Base-by-base conservation (phyloP, 2,888 invertebrate genomes). In the Sinhomidia bicolor region DNA sequence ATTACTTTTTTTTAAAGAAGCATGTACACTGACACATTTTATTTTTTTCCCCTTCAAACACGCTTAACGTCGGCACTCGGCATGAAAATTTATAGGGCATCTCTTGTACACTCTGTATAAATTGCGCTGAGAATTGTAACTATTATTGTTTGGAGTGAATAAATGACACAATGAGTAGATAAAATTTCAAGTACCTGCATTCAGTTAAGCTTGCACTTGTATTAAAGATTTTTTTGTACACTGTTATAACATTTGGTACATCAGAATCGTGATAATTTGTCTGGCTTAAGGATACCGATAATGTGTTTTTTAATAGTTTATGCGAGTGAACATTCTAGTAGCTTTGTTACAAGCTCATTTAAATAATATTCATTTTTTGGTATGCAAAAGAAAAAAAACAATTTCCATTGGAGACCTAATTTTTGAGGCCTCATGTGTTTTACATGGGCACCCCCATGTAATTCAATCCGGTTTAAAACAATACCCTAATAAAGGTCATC, bases 201-300 rank as follows among this genome's bases (percentile, higher is more conserved):
- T n/a, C n/a, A n/a, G n/a, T n/a, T n/a, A n/a, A n/a, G n/a, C n/a
- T n/a, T n/a, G n/a, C n/a, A n/a, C n/a, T n/a, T n/a, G n/a, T n/a
- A n/a, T n/a, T n/a, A n/a, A n/a, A n/a, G n/a, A n/a, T n/a, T n/a
- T n/a, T n/a, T n/a, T n/a, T n/a, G n/a, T n/a, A n/a, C n/a, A n/a
- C n/a, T n/a, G n/a, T n/a, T n/a, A 71, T 83, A 74, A 83, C 29
- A 83, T 83, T 57, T 83, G 32, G 62, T 51, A 44, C 85, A 62
- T 74, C 83, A n/a, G n/a, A n/a, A n/a, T n/a, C n/a, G 74, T 44
- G 62, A 78, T 85, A 85, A 85, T 85, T 85, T 85, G 76, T 85
- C 85, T 78, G 41, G 85, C 85, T 85, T 85, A 85, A 65, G 85
- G 78, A 85, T 78, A 85, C 12, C 32, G 51, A 57, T 65, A 76